These are phyloP conservation scores for Lagodon rhomboides DNA, from an alignment of 2,797 vertebrate species.

Conservation along the genomic window DNA sequence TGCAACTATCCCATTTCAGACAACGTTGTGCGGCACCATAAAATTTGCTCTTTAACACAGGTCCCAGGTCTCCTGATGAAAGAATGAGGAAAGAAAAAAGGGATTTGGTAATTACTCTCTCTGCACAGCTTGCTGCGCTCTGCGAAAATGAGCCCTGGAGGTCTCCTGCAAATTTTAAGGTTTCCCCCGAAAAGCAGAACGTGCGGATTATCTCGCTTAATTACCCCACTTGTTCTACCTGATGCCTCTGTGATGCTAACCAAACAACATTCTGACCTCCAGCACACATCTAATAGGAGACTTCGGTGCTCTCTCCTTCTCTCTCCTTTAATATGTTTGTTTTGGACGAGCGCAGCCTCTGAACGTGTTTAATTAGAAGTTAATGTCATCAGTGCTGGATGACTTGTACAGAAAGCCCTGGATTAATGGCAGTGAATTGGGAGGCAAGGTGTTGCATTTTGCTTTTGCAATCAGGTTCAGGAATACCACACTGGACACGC, in stretches of 20 bases:
- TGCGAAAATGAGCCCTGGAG: conserved; percentile 13
- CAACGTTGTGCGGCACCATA: neutral
- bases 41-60: conserved; percentile 15
- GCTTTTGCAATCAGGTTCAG: neutral
- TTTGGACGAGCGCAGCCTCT: neutral
- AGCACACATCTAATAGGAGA: neutral
- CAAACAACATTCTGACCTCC: conserved; percentile 20
- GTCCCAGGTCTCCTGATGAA: neutral
- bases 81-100: neutral
- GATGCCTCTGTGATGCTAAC: conserved; percentile 4
- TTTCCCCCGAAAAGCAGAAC: conserved; percentile 25
- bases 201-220: conserved; percentile 31
- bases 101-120: conserved; percentile 23
- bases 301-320: neutral
- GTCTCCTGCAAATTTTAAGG: conserved; percentile 19
- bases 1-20: conserved; percentile 21
- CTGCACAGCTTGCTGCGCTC: conserved; percentile 18
- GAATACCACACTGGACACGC: neutral
- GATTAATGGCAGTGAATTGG: neutral
- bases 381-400: conserved; percentile 11
- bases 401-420: neutral
- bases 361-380: conserved; percentile 28
- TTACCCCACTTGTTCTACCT: conserved; percentile 30
- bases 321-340: neutral
- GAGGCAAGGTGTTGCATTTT: neutral